Evolutionary conservation across 2,113 vertebrate species (phyloP), one percentile per base, ranked within the genome.

Genomic region (Oncorhynchus masou): DNA sequence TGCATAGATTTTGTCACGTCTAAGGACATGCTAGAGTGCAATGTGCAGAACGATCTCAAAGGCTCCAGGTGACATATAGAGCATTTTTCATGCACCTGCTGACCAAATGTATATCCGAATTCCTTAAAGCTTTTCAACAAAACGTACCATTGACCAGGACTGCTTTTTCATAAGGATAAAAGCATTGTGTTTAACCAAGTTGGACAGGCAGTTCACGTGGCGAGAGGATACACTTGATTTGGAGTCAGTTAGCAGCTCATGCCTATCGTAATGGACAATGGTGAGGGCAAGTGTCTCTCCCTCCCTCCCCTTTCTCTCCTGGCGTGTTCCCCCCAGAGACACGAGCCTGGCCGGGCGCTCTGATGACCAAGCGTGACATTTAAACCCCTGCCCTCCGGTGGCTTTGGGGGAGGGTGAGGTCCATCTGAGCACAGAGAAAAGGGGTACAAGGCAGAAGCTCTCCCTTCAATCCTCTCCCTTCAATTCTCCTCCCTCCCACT

Each of bases 281-380:
- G 79, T 79, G 60, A 73, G 85, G 86, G 83, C 85, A 81, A 85
- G 85, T 85, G 83, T 85, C 85, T 85, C 88, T 85, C 86, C 90
- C 87, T 84, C 86, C 22, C 67, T 79, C 80, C 78, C 70, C 75
- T 81, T 82, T 81, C 85, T 79, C 74, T 84, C 83, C 79, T 79
- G 83, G 85, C 80, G 31, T 68, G 67, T 68, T 51, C 81, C 87
- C 89, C 85, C 86, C 62, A 71, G 89, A 91, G 88, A 91, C 91
- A 92, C 90, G 86, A 89, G 90, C 89, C 89, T 74, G 88, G 89
- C 91, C 87, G 84, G 89, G 87, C 70, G 81, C 89, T 84, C 83
- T 91, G 90, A 91, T 91, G 89, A 89, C 90, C 88, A 90, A 90
- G 91, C 89, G 88, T 91, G 90, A 91, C 91, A 92, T 91, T 92